Base-by-base conservation (phyloP, 2,888 invertebrate species). In the Dynastes hyllus region DNA sequence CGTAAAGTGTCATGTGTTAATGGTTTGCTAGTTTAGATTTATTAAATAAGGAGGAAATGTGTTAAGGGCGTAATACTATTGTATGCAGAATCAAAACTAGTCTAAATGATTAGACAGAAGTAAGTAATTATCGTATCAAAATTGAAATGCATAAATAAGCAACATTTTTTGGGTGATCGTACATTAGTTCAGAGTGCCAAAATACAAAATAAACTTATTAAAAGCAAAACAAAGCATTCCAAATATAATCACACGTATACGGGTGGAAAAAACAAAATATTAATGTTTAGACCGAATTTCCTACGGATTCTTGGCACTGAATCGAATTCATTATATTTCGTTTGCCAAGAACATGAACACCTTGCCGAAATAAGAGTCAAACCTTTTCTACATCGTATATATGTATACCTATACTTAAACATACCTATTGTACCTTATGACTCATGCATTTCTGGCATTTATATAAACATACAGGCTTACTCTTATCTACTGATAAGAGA, bases 311-410 rank as follows among this genome's bases (percentile, higher is more conserved):
- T 75, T 75, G 73, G 73, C 73, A 75, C 73, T 29, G 50, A 75
- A 75, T 27, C 37, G 45, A 75, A 61, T 75, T 75, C 73, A 61
- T 61, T 75, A 75, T 61, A 55, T 45, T 61, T 75, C 73, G 73
- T 75, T 75, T 75, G 73, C 73, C 73, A 75, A 75, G n/a, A 75
- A 75, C 45, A 75, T 75, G 73, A 75, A 75, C 73, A 75, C 73
- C 73, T 75, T 75, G 73, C 73, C 61, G 61, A 22, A 55, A 55
- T 55, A 55, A 45, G 45, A 45, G 45, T 45, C 8, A 11, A 45
- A 11, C 45, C 11, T 45, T 45, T 45, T 45, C 45, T 8, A 45
- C 45, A 45, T 11, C 45, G 9, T 45, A 11, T 45, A 11, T 45
- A 11, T 11, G 45, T 11, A 45, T 37, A 22, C 22, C 0, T 22